Evolutionary conservation across 2,113 vertebrate species (phyloP).

Genomic region (Chamaetylas fuelleborni): DNA sequence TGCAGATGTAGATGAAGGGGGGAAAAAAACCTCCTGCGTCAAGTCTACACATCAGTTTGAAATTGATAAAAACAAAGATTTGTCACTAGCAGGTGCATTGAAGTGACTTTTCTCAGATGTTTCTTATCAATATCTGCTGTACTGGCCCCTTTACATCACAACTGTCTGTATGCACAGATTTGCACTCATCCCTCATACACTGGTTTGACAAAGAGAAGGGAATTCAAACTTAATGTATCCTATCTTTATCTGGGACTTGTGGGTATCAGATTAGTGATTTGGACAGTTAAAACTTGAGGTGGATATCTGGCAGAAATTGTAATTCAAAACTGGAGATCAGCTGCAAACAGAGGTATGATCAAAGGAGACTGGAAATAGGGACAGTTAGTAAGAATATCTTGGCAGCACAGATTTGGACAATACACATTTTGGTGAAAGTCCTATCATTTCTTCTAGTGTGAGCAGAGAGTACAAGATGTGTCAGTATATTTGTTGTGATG

Average conservation of each 20-base stretch:
- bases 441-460: neutral
- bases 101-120: neutral
- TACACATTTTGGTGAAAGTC: neutral
- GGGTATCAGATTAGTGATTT: neutral
- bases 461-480: neutral
- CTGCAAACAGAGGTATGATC: neutral
- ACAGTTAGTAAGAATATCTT: neutral
- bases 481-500: neutral
- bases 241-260: neutral
- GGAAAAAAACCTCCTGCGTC: accelerated
- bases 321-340: neutral
- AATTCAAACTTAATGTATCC: neutral
- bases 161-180: neutral
- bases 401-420: neutral
- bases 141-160: neutral
- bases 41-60: neutral
- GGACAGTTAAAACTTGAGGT: neutral
- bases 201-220: neutral
- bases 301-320: neutral
- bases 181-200: neutral
- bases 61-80: neutral
- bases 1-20: neutral
- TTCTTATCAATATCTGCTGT: neutral
- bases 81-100: neutral
- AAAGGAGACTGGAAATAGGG: neutral